Percentiles rank a stretch among this genome's conserved stretches.
These are phyloP conservation scores for Euzetes globulus DNA, from an alignment of 2,888 invertebrate species.

Conservation along the genomic window DNA sequence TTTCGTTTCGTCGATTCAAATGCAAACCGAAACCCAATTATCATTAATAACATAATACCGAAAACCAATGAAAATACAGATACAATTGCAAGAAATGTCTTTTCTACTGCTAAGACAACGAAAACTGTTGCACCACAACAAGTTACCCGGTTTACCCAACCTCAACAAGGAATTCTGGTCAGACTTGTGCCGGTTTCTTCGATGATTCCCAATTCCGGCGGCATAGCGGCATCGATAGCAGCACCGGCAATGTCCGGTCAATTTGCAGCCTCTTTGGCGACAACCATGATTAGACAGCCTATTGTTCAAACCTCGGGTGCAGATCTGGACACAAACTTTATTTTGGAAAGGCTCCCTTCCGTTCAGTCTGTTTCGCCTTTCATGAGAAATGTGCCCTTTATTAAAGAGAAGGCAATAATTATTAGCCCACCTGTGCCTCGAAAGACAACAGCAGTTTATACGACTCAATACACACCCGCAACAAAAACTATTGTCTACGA, in stretches of 20 bases:
- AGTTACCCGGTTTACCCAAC: no score
- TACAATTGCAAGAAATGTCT: neutral
- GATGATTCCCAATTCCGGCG: no score
- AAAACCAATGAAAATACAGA: neutral
- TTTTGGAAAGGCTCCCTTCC: neutral
- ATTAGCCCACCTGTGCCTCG: conserved; percentile 3
- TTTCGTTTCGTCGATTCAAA: no score
- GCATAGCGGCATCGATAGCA: no score
- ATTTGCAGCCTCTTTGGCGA: neutral
- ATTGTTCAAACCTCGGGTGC: neutral
- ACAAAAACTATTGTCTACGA: conserved; percentile 30
- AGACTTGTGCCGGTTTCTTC: no score
- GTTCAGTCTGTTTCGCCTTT: neutral
- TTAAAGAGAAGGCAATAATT: neutral
- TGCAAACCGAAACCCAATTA: neutral
- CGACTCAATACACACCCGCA: conserved; percentile 31
- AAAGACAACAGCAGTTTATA: conserved; percentile 25
- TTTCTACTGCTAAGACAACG: neutral
- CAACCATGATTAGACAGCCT: neutral
- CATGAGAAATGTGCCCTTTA: neutral
- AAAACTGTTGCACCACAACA: neutral
- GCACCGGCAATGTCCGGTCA: no score
- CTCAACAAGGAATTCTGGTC: no score
- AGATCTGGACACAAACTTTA: neutral
- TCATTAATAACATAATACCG: neutral